Conservation (phyloP, 2,113 vertebrate species). For the Chionis minor region DNA sequence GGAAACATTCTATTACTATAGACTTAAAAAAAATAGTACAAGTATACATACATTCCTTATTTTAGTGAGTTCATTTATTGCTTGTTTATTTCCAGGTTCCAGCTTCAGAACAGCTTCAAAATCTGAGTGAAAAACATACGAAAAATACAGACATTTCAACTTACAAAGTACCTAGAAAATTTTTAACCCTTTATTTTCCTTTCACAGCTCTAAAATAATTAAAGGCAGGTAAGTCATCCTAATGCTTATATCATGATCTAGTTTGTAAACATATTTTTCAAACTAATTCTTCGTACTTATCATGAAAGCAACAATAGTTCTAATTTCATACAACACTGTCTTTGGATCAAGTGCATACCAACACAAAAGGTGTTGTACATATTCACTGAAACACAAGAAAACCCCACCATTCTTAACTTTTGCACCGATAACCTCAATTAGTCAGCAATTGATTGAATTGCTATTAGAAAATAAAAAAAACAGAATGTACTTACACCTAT, state of each 20-base stretch:
- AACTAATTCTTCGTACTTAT: neutral
- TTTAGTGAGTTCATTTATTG: conserved; percentile 87
- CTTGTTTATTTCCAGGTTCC: conserved; percentile 97
- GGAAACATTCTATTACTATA: neutral
- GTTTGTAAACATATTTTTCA: neutral
- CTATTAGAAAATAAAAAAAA: neutral
- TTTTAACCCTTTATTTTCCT: neutral
- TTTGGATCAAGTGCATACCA: neutral
- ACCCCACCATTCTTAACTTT: neutral
- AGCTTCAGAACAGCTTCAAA: conserved; percentile 89
- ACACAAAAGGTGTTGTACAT: neutral
- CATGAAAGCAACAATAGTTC: neutral
- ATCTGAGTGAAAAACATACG: conserved; percentile 71
- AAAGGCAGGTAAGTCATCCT: neutral
- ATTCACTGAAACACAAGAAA: neutral
- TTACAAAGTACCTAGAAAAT: neutral
- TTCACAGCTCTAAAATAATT: neutral
- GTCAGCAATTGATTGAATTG: neutral
- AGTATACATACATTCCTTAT: conserved; percentile 79
- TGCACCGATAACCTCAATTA: neutral
- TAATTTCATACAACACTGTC: neutral
- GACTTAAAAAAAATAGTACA: neutral
- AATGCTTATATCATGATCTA: neutral
- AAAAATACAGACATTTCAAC: neutral
- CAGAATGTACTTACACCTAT: neutral